A percentile compares a stretch with the other conserved stretches of the same genome.
phyloP scores from a whole-genome alignment of 1,140 invertebrate genomes.

The Akabosia matsudoensis region DNA sequence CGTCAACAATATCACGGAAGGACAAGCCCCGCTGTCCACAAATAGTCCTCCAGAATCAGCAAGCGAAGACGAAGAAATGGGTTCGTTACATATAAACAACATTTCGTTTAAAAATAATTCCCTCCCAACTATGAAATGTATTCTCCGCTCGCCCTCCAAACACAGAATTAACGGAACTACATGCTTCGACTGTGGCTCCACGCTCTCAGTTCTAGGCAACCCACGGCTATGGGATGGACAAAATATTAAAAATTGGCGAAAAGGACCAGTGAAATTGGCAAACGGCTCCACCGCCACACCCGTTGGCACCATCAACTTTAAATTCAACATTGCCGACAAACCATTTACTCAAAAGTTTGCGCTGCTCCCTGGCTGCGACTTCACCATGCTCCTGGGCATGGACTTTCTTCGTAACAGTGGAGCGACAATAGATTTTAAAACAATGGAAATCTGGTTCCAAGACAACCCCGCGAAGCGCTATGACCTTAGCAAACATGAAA shows the following conservation, averaged over 20 bases:
- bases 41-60: neutral
- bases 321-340: neutral
- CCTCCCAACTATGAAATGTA: neutral
- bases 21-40: too few relatives aligned
- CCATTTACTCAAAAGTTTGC: neutral
- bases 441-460: conserved; percentile 4
- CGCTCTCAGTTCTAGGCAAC: neutral
- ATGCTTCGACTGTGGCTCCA: neutral
- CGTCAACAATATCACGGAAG: too few relatives aligned
- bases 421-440: neutral
- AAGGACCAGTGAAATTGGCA: neutral
- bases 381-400: conserved; percentile 20
- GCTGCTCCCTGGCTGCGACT: neutral
- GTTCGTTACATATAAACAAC: neutral
- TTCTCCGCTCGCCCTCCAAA: neutral
- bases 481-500: neutral
- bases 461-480: neutral
- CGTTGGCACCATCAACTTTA: neutral
- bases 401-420: conserved; percentile 25
- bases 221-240: neutral
- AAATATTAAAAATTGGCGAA: neutral
- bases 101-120: neutral
- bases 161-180: neutral
- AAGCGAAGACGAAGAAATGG: neutral
- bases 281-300: neutral